Base-by-base conservation (phyloP, 2,888 invertebrate genomes). In the Horisme vitalbata region DNA sequence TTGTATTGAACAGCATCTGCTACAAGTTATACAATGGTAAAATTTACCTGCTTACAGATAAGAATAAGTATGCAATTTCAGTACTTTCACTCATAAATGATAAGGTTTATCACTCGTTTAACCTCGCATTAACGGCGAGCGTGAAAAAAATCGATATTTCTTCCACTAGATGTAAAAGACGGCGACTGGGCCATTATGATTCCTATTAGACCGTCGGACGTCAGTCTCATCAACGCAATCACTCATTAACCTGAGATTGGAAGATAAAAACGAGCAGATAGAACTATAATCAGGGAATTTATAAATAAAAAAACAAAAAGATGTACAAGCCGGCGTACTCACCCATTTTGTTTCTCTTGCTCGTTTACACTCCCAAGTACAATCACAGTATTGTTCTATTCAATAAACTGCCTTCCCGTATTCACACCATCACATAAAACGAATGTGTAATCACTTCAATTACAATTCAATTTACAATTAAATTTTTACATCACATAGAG, bases 111-210 rank as follows among this genome's bases (percentile, higher is more conserved):
- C 23, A 18, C 31, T n/a, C 4, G n/a, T 41, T 35, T 24, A 26
- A 20, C 10, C 34, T 33, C 20, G 23, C 10, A 43, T 65, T 64
- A 65, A 63, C 57, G 61, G 56, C 61, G 67, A 75, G 79, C 77
- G 72, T 77, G 79, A 70, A 65, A 79, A 83, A 84, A 87, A 87
- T 87, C 87, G 70, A 87, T 87, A 87, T 58, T 76, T 73, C 53
- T 54, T 59, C 74, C 80, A 82, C 75, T 64, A 75, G 69, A 74
- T n/a, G n/a, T n/a, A n/a, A 64, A 74, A 65, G 50, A 55, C 35
- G 36, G 41, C 47, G 48, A 33, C 43, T 41, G 28, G 27, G 43
- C 33, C 43, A 41, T 13, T 49, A 47, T 28, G 55, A 61, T 68
- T 73, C 68, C 55, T 52, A 66, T 69, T 55, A 51, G 63, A 71